A percentile compares a stretch with the other conserved stretches of the same genome.
phyloP scores from a whole-genome alignment of 2,888 invertebrate genomes.

The Pseudococcus jackbeardsleyi region DNA sequence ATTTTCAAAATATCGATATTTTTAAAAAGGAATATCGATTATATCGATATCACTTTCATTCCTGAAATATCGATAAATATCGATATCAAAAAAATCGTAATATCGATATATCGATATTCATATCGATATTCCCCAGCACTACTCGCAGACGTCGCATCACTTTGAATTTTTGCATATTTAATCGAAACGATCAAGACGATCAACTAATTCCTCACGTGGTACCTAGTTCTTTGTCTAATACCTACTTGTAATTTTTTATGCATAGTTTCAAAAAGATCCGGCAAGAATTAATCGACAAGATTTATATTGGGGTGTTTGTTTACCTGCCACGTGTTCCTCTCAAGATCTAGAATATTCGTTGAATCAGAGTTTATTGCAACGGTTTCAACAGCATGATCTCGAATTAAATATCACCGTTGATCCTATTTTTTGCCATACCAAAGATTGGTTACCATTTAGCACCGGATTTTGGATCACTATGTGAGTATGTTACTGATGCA shows the following conservation, averaged over 20 bases:
- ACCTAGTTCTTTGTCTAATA: background rate
- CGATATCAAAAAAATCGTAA: too few species aligned
- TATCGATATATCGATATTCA: too few species aligned
- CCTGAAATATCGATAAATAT: too few species aligned
- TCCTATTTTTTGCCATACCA: conserved; percentile 64
- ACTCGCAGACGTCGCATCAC: background rate
- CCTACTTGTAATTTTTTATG: background rate
- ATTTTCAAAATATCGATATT: too few species aligned
- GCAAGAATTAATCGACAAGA: conserved; percentile 66
- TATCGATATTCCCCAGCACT: too few species aligned
- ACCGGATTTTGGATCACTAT: conserved; percentile 61
- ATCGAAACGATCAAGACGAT: background rate
- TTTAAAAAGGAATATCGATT: too few species aligned
- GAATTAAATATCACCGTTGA: conserved; percentile 66
- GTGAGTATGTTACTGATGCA: conserved; percentile 41
- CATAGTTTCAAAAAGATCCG: conserved; percentile 63
- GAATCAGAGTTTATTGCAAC: conserved; percentile 59
- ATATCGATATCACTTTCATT: too few species aligned
- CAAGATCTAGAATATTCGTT: conserved; percentile 69
- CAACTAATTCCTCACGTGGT: background rate
- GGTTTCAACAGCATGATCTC: conserved; percentile 45
- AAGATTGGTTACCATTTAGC: conserved; percentile 55
- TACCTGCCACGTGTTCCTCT: conserved; percentile 72
- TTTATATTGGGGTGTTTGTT: conserved; percentile 74
- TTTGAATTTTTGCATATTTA: background rate